Percentiles rank a stretch among this genome's conserved stretches.
Conservation (phyloP, 2,888 invertebrate species). For the Galerucella calmariensis region DNA sequence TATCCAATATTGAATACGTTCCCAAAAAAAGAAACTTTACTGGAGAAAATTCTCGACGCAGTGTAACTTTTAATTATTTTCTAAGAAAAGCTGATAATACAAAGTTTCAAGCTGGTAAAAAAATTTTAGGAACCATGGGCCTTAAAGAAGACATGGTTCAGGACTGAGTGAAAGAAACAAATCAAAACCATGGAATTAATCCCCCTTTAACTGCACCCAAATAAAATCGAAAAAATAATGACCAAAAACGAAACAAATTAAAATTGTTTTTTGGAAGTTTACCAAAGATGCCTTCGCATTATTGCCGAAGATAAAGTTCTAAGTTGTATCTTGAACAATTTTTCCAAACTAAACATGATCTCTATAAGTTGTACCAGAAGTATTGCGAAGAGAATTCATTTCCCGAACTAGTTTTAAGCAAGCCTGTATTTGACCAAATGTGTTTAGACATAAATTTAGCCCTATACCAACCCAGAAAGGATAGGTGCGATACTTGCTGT, state of each 20-base stretch:
- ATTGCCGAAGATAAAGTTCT: neutral
- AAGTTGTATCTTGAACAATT: conserved; percentile 19
- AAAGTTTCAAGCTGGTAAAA: too few relatives aligned
- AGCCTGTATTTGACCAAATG: neutral
- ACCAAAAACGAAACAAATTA: too few relatives aligned
- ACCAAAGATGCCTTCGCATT: conserved; percentile 16
- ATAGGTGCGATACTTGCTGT: conserved; percentile 14
- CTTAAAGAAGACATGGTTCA: neutral
- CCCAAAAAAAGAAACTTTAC: too few relatives aligned
- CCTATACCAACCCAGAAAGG: conserved; percentile 3
- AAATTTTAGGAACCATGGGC: neutral
- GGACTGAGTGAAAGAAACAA: neutral
- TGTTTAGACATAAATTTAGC: conserved; percentile 3
- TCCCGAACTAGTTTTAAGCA: conserved; percentile 7
- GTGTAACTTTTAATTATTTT: too few relatives aligned
- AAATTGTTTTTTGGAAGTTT: neutral
- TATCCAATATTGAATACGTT: too few relatives aligned
- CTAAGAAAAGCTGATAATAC: too few relatives aligned
- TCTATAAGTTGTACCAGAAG: conserved; percentile 7
- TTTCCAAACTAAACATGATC: conserved; percentile 15
- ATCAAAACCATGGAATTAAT: too few relatives aligned
- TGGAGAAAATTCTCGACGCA: too few relatives aligned
- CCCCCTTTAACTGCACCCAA: too few relatives aligned
- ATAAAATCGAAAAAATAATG: too few relatives aligned
- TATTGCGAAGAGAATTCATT: neutral